phyloP scores from a whole-genome alignment of 2,113 vertebrate genomes.

The Mormoops blainvillei region DNA sequence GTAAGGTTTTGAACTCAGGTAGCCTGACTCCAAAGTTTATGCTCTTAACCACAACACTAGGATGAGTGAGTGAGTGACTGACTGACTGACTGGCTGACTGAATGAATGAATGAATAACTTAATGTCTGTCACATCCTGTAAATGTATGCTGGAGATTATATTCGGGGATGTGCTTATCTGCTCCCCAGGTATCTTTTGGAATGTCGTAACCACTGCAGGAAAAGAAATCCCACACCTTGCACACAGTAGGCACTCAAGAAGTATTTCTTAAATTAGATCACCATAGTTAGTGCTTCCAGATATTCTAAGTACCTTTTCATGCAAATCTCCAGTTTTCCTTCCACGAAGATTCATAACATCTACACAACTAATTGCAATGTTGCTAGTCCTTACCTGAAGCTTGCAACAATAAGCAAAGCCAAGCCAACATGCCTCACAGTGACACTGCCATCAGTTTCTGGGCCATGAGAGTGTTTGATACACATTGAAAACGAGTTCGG shows the following conservation, averaged over 20 bases:
- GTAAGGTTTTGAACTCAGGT: neutral
- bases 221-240: neutral
- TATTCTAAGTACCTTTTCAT: neutral
- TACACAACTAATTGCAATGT: accelerated
- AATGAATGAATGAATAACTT: neutral
- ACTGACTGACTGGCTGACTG: neutral
- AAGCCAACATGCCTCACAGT: neutral
- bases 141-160: neutral
- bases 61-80: neutral
- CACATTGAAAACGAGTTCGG: neutral
- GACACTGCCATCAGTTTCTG: neutral
- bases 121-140: neutral
- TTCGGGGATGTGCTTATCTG: neutral
- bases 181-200: neutral
- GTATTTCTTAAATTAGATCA: neutral
- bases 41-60: neutral
- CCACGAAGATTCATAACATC: neutral
- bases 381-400: neutral
- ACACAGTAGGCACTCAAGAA: neutral
- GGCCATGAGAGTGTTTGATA: neutral
- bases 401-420: neutral
- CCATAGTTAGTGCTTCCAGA: neutral
- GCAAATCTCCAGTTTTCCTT: neutral
- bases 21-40: neutral
- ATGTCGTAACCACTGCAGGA: accelerated